Base-by-base conservation (phyloP, 2,888 invertebrate genomes). In the Lumbricus terrestris region DNA sequence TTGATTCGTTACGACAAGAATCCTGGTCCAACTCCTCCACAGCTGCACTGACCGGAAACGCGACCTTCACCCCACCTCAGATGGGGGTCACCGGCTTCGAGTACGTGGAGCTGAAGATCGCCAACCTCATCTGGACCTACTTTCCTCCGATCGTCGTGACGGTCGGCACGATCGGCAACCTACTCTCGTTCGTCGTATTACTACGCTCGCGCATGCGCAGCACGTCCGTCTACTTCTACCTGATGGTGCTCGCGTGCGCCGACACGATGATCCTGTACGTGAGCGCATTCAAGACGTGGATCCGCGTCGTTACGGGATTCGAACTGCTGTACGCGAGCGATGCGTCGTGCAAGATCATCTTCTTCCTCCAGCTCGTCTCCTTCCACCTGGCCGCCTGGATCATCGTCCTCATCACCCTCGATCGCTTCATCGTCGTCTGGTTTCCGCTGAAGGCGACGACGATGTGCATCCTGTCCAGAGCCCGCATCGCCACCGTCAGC, bases 201-300 rank as follows among this genome's bases (percentile, higher is more conserved):
- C 90, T 93, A 40, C 93, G 93, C 23, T 91, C 93, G 15, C 93
- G 93, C 88, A 93, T 94, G 93, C 91, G 93, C 82, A 93, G 92
- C 82, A 94, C 93, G 1, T 93, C 94, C 33, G 93, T 94, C 3
- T 94, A 93, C 90, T 93, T 94, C 91, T 94, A 94, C 91, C 92
- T 94, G 89, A 93, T 94, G 8, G 91, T 93, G 18, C 91, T 94
- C 42, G 94, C 94, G 0, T 91, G 93, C 33, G 94, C 94, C 13
- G 94, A 94, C 91, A 94, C 93, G 0, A 88, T 92, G 0, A 93
- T 94, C 15, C 92, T 94, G 20, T 93, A 93, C 91, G 91, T 93
- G n/a, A 94, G 94, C 91, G 94, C 93, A 33, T 93, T 94, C 69
- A 94, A 94, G 91, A 94, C 94, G 0, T 94, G 94, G 94, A 92